These are phyloP conservation scores for Eurypyga helias DNA, from an alignment of 2,113 vertebrate species.

Conservation along the genomic window DNA sequence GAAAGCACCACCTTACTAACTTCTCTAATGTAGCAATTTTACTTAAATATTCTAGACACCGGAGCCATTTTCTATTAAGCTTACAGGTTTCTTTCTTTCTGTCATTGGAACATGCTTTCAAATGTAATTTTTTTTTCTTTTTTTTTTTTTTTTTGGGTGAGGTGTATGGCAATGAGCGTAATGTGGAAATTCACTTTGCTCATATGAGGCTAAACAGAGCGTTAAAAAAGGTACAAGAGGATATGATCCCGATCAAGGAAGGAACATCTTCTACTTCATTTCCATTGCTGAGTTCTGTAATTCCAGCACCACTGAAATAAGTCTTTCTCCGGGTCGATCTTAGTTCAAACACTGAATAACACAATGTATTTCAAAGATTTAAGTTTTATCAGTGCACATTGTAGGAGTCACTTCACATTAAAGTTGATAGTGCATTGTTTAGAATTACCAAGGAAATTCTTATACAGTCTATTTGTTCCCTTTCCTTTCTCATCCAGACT, in stretches of 20 bases:
- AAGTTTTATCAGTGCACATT: background rate
- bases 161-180: background rate
- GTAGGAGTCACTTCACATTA: background rate
- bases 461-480: background rate
- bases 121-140: background rate
- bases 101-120: background rate
- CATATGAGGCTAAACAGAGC: background rate
- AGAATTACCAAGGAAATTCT: background rate
- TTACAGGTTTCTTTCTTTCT: background rate
- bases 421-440: background rate
- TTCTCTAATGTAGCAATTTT: background rate
- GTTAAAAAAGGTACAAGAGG: background rate
- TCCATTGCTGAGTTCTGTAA: background rate
- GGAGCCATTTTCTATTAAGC: background rate
- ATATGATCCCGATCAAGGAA: background rate
- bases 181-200: constrained; percentile 16
- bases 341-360: background rate
- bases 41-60: background rate
- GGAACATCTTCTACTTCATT: background rate
- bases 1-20: background rate
- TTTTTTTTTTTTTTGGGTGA: background rate
- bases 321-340: background rate
- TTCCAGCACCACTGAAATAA: background rate
- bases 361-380: background rate
- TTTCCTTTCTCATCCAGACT: background rate